Evolutionary conservation across 2,888 invertebrate species (phyloP).

Genomic region (Iphiclides podalirius): DNA sequence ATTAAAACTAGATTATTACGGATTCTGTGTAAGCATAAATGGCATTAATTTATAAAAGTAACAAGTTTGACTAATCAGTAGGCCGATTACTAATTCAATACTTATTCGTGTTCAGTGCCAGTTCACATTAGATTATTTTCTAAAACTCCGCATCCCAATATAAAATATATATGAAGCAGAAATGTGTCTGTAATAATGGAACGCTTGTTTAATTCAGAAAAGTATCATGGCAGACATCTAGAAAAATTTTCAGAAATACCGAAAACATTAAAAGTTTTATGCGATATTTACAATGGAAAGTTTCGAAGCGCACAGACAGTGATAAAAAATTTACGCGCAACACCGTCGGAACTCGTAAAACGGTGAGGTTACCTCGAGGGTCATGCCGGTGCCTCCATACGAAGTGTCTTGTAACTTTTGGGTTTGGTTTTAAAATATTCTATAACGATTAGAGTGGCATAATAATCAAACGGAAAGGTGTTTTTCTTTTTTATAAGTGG

Average conservation of each 20-base stretch:
- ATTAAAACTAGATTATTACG: too few relatives aligned
- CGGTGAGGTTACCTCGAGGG: slow-evolving; percentile 9
- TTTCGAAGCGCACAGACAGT: slow-evolving; percentile 3
- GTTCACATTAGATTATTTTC: too few relatives aligned
- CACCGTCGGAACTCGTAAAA: slow-evolving; percentile 11
- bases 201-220: background rate
- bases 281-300: background rate
- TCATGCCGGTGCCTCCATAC: slow-evolving; percentile 2
- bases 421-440: background rate
- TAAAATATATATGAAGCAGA: too few relatives aligned
- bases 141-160: too few relatives aligned
- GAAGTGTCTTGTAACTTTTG: background rate
- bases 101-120: too few relatives aligned
- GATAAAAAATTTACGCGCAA: slow-evolving; percentile 13
- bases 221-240: background rate
- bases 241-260: background rate
- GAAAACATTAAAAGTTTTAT: background rate
- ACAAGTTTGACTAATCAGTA: too few relatives aligned
- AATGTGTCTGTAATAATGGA: background rate
- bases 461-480: too few relatives aligned
- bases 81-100: too few relatives aligned
- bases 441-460: background rate
- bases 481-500: too few relatives aligned
- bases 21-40: too few relatives aligned
- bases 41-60: too few relatives aligned